Evolutionary conservation across 2,797 vertebrate species (phyloP), one percentile per base, ranked within the genome.

Genomic region (Tympanoctomys barrerae): DNA sequence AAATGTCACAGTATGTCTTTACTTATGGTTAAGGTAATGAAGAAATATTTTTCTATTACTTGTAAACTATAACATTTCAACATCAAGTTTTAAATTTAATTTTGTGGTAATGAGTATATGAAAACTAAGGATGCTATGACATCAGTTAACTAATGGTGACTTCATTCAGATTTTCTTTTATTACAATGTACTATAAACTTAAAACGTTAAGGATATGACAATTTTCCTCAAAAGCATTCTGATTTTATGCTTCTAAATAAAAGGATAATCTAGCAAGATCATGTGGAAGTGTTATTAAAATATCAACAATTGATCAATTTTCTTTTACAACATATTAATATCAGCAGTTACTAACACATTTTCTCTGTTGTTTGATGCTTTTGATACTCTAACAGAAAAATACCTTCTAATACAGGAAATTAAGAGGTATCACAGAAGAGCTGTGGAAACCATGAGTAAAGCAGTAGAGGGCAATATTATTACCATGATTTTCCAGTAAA

Each of bases 1-100:
- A 97, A 95, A 90, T 94, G 81, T 94, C 94, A 97, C 95, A 98
- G 97, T 94, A 97, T 79, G 97, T 97, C 96, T 97, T 7, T 0
- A 87, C 95, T 98, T 94, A 97, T 80, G 80, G 87, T 97, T 95
- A 1, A 0, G 84, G 66, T 95, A 96, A 96, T 12, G 54, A 96
- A 97, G 88, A 97, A 97, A 96, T 91, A 14, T 97, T 89, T 87
- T 79, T 66, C 80, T 95, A 85, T 95, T 90, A 97, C 82, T 97
- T 81, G 93, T 95, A 95, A 84, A 78, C 46, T 80, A 87, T 14
- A 64, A 87, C 0, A 36, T 81, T 96, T 86, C 93, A 88, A 94
- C 83, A 80, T 70, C 79, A 61, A 87, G n/a, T 2, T 36, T 62
- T 66, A 24, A 54, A 96, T 94, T 95, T 36, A 90, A 87, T 80